Evolutionary conservation across 1,140 invertebrate genomes (phyloP).

Genomic region (Aradophagus sp.): DNA sequence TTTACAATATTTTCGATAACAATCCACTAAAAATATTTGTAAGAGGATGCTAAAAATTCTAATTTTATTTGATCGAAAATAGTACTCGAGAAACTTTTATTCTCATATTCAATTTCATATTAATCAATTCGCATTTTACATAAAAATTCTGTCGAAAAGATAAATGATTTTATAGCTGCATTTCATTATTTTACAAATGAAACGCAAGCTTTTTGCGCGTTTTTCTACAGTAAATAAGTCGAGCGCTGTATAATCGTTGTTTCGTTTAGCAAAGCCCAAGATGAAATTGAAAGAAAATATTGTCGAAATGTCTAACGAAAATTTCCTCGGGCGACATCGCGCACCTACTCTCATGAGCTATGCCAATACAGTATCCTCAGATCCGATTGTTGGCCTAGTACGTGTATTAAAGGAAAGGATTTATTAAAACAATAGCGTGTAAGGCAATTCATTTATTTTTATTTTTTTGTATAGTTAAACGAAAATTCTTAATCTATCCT

Average conservation of each 20-base stretch:
- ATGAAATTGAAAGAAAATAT: slow-evolving; percentile 70
- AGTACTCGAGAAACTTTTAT: too few species aligned
- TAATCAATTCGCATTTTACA: too few species aligned
- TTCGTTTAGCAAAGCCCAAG: slow-evolving; percentile 23
- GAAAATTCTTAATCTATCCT: slow-evolving; percentile 40
- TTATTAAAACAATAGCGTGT: slow-evolving; percentile 48
- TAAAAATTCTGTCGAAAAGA: too few species aligned
- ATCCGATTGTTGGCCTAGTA: slow-evolving; percentile 51
- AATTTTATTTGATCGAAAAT: too few species aligned
- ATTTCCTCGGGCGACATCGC: slow-evolving; percentile 31
- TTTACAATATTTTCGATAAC: too few species aligned
- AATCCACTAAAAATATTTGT: too few species aligned
- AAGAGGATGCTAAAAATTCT: too few species aligned
- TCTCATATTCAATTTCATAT: too few species aligned
- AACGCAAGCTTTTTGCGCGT: slow-evolving; percentile 27
- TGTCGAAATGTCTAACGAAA: slow-evolving; percentile 52
- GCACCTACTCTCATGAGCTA: slow-evolving; percentile 33
- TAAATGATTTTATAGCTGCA: too few species aligned
- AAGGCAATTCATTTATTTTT: slow-evolving; percentile 44
- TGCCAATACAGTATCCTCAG: slow-evolving; percentile 41
- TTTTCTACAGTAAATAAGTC: slow-evolving; percentile 30
- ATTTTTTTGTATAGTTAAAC: slow-evolving; percentile 24
- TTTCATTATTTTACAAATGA: too few species aligned
- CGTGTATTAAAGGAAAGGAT: slow-evolving; percentile 36
- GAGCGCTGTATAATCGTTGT: slow-evolving; percentile 24